Percentiles rank a stretch among this genome's conserved stretches.
Evolutionary conservation across 2,888 invertebrate genomes (phyloP).

Genomic region (Acanthopleura granulata): DNA sequence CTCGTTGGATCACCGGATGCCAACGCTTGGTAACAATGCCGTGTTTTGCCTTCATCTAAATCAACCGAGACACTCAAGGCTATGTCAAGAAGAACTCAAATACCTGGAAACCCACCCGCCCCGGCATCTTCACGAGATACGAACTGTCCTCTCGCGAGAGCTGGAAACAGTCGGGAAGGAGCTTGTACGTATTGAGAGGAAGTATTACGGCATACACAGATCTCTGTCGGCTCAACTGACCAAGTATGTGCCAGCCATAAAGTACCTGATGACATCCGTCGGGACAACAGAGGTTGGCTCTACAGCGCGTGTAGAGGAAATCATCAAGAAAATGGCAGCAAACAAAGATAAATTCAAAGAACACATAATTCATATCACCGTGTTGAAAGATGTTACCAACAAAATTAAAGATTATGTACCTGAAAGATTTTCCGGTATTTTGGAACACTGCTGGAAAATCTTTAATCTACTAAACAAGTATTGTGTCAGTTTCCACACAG

Average conservation of each 20-base stretch:
- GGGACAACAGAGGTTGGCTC: slow-evolving; percentile 48
- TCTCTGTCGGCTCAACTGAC: slow-evolving; percentile 47
- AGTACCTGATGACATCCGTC: slow-evolving; percentile 47
- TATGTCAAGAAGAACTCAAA: slow-evolving; percentile 33
- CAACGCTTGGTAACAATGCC: slow-evolving; percentile 49
- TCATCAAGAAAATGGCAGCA: slow-evolving; percentile 42
- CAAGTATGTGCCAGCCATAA: slow-evolving; percentile 44
- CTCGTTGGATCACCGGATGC: slow-evolving; percentile 55
- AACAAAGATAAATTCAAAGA: slow-evolving; percentile 45
- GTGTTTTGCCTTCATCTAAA: slow-evolving; percentile 43
- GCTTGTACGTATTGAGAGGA: slow-evolving; percentile 48
- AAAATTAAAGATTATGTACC: slow-evolving; percentile 55
- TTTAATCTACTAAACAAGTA: slow-evolving; percentile 52
- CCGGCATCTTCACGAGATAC: slow-evolving; percentile 44
- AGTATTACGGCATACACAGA: slow-evolving; percentile 54
- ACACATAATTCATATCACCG: slow-evolving; percentile 41
- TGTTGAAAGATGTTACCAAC: slow-evolving; percentile 49
- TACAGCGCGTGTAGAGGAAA: slow-evolving; percentile 46
- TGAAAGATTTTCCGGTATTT: slow-evolving; percentile 40
- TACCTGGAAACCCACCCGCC: slow-evolving; percentile 44
- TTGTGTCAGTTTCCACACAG: slow-evolving; percentile 61
- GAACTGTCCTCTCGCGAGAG: slow-evolving; percentile 42
- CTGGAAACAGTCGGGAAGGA: slow-evolving; percentile 41
- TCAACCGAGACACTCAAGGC: slow-evolving; percentile 31
- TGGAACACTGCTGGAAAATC: slow-evolving; percentile 44